Base-by-base conservation (phyloP, 2,113 vertebrate genomes). In the Rissa tridactyla region DNA sequence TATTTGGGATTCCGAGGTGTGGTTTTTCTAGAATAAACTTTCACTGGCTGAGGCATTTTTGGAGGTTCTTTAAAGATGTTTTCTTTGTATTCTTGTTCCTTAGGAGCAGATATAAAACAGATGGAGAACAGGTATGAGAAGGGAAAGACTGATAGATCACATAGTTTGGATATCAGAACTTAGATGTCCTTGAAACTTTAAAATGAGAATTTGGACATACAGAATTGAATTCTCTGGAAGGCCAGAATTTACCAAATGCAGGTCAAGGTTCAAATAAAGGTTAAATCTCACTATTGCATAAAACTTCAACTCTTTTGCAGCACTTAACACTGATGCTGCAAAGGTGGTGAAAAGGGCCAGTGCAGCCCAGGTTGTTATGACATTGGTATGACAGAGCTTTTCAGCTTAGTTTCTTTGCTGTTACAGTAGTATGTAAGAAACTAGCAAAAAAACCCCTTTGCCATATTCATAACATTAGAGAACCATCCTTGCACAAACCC, bases 71-170 rank as follows among this genome's bases (percentile, higher is more conserved):
- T 97, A 76, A 98, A 97, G 89, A 99, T 77, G 64, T 98, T 98
- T 96, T 99, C 98, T 96, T 98, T 98, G 97, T 98, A 98, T 95
- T 98, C 97, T 94, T 96, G 98, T 98, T 99, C 99, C 99, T 99
- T 96, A 79, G 84, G 92, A 75, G 86, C 76, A 96, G 60, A 96
- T 95, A 86, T 89, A 94, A 94, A 98, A 93, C 91, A 96, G 86
- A 98, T 90, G 86, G 76, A 96, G 88, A 97, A 96, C 81, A 97
- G 90, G 93, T 94, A 97, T 91, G 79, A 94, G 68, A 92, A 72
- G 46, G 55, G 76, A 79, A 80, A 90, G 79, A 61, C 47, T 70
- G 84, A 90, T 4, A 81, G 90, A 51, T 64, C 49, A 49, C 19
- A 60, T 32, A 73, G 62, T 71, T 91, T 94, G 87, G 94, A 32